Base-by-base conservation (phyloP, 2,888 invertebrate genomes). In the Euclidia mi region DNA sequence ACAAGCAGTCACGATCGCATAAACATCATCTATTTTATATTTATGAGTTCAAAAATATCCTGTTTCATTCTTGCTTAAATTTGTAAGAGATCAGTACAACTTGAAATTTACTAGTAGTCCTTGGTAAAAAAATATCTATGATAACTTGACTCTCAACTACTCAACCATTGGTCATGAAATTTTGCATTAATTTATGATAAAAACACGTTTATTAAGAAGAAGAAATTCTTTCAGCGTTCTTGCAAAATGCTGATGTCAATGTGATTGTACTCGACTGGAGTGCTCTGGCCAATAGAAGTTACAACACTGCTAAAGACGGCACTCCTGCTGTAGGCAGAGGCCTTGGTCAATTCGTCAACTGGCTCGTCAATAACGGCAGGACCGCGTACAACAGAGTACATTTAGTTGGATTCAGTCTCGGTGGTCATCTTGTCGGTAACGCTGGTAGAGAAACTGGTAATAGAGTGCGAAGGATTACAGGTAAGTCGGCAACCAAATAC, bases 241-340 rank as follows among this genome's bases (percentile, higher is more conserved):
- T 90, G 0, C 50, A 82, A 49, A 52, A 76, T 15, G 64, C 37
- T 29, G 89, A 92, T 51, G 81, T 87, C 25, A 95, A 94, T 69
- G 81, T 94, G 0, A 88, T 95, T 32, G 87, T 89, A 2, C 78
- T 94, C 0, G 94, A 95, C 65, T 95, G 94, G 94, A 82, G 76
- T 2, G 51, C 61, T 0, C 69, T 92, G 2, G 91, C 94, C 2
- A 83, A 84, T 44, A 83, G 80, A 3, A 76, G 76, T 63, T 94
- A 94, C 69, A 49, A 78, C 3, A 84, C 87, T 1, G 90, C 94
- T 0, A 84, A 81, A 46, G 57, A 56, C 0, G 88, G 89, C 18
- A 83, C 85, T 0, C 62, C 78, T 0, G 77, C 64, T 0, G 86
- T 86, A 0, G 91, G 89, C 3, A 57, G 47, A 34, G 79, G 71